Percentiles rank a stretch among this genome's conserved stretches.
Conservation (phyloP, 2,888 invertebrate genomes). For the Acheta domesticus region DNA sequence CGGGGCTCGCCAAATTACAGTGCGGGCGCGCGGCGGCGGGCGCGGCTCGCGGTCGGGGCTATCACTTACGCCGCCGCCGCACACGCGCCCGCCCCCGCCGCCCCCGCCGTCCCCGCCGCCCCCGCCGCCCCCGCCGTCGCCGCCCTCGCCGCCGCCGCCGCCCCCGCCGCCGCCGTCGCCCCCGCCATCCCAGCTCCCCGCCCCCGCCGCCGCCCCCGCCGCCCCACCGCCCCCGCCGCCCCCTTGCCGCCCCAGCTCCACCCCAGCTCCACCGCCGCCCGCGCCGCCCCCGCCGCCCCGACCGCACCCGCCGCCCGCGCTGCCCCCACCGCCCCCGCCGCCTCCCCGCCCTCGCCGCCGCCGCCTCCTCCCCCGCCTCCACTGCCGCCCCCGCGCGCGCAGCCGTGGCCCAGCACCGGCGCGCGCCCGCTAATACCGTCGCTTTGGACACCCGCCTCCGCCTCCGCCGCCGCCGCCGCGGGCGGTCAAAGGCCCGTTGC, state of each 20-base stretch:
- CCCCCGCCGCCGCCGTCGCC: neutral
- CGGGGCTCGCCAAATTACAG: slow-evolving; percentile 6
- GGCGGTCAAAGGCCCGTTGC: slow-evolving; percentile 7
- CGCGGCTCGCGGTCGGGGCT: neutral
- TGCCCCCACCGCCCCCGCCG: too few species aligned
- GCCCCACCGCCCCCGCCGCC: neutral
- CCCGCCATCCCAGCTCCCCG: neutral
- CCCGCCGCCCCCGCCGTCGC: neutral
- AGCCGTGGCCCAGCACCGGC: too few species aligned
- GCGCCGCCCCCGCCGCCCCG: too few species aligned
- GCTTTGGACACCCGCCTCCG: neutral
- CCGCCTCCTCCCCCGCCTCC: too few species aligned
- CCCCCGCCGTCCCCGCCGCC: neutral
- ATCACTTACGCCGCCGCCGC: neutral
- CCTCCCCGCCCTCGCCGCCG: too few species aligned
- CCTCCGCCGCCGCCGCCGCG: neutral
- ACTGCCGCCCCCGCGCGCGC: too few species aligned
- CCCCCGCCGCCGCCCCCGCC: neutral
- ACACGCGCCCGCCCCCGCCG: neutral
- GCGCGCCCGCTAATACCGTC: too few species aligned
- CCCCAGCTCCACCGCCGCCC: too few species aligned
- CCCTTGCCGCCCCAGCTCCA: neutral
- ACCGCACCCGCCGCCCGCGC: too few species aligned
- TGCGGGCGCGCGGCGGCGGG: slow-evolving; percentile 33
- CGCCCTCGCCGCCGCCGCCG: neutral